Conservation (phyloP, 2,888 invertebrate species). For the Romanomermis culicivorax region DNA sequence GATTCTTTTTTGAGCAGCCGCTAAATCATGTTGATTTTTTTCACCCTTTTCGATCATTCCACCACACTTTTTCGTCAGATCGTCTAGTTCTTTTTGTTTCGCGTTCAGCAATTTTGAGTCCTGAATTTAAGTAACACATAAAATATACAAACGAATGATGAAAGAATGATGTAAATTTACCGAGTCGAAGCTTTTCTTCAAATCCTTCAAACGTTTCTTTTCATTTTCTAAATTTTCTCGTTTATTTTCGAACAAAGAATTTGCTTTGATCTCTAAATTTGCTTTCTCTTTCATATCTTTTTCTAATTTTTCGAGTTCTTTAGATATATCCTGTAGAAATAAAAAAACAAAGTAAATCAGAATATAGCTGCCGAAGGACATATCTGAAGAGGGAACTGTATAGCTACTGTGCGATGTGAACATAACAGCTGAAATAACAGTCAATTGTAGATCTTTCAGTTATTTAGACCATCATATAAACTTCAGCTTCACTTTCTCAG, state of each 20-base stretch:
- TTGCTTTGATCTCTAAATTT: constrained; percentile 44
- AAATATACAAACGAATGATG: constrained; percentile 3
- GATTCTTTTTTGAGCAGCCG: constrained; percentile 51
- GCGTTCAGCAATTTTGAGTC: constrained; percentile 34
- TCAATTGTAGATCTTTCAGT: no score
- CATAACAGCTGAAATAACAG: no score
- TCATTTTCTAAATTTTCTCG: constrained; percentile 45
- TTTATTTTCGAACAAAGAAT: constrained; percentile 42
- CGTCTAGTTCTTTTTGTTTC: constrained; percentile 30
- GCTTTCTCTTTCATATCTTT: constrained; percentile 42
- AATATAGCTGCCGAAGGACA: no score
- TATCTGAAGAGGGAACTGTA: no score
- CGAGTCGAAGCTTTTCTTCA: constrained; percentile 44
- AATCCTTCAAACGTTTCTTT: constrained; percentile 44
- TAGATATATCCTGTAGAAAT: not conserved
- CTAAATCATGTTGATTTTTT: constrained; percentile 44
- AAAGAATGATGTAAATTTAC: constrained; percentile 29
- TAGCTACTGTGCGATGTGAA: no score
- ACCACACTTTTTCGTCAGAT: constrained; percentile 41
- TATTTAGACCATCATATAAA: no score
- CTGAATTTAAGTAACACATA: constrained; percentile 17
- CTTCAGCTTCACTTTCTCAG: no score
- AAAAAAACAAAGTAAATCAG: not conserved
- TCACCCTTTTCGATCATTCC: constrained; percentile 46
- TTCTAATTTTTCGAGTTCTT: constrained; percentile 36